These are phyloP conservation scores for Archips xylosteana DNA, from an alignment of 2,888 invertebrate genomes.

Conservation along the genomic window DNA sequence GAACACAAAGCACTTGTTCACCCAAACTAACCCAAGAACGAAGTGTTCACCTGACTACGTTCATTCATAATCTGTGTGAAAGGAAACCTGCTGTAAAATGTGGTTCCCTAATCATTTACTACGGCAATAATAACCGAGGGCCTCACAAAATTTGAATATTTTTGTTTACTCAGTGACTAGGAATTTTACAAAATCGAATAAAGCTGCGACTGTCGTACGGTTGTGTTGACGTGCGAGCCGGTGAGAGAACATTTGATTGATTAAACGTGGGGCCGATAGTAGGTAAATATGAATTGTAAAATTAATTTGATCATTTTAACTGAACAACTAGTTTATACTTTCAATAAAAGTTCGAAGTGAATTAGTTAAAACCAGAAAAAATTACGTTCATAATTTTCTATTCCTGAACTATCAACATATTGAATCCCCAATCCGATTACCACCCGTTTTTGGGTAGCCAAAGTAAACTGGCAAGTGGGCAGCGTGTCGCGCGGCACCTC, in stretches of 20 bases:
- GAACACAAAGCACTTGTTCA: constrained; percentile 43
- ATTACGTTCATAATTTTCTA: too few relatives aligned
- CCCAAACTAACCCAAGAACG: constrained; percentile 62
- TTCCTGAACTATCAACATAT: constrained; percentile 15
- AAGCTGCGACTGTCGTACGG: neutral
- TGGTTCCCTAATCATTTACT: constrained; percentile 26
- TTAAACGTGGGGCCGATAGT: neutral
- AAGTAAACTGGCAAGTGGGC: constrained; percentile 72
- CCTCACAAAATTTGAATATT: constrained; percentile 25
- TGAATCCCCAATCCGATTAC: constrained; percentile 42
- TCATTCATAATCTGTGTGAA: constrained; percentile 59
- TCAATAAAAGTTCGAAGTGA: too few relatives aligned
- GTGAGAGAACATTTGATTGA: neutral
- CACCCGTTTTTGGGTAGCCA: constrained; percentile 51
- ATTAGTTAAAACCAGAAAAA: neutral
- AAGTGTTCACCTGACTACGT: constrained; percentile 49
- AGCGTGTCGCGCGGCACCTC: constrained; percentile 74
- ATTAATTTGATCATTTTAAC: neutral
- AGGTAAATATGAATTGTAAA: neutral
- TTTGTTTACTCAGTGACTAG: constrained; percentile 31
- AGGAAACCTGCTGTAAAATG: constrained; percentile 19
- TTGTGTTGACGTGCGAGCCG: neutral
- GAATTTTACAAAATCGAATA: neutral
- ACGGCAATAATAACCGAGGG: constrained; percentile 15
- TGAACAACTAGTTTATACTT: neutral